These are phyloP conservation scores for Drosophila neotestacea DNA, from an alignment of 2,888 invertebrate species.

Conservation along the genomic window DNA sequence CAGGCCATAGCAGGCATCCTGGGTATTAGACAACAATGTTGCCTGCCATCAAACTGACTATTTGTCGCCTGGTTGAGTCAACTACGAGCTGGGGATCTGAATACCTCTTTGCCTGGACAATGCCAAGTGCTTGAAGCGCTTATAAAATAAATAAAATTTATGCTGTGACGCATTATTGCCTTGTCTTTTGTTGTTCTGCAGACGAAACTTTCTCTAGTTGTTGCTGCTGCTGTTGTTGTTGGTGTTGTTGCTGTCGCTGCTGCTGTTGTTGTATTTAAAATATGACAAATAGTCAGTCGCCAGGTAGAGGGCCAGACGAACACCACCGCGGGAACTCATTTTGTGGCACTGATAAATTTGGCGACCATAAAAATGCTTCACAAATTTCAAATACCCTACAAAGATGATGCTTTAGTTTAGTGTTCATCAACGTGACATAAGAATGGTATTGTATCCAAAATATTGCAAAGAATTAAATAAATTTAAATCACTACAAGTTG, in stretches of 20 bases:
- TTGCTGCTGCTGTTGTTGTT: constrained; percentile 21
- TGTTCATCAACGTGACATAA: constrained; percentile 9
- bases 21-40: constrained; percentile 74
- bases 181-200: constrained; percentile 67
- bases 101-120: constrained; percentile 69
- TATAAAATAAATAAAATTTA: constrained; percentile 81
- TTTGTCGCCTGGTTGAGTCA: constrained; percentile 52
- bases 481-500: not conserved
- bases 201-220: constrained; percentile 34
- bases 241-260: constrained; percentile 13
- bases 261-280: constrained; percentile 68
- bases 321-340: constrained; percentile 59
- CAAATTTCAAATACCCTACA: constrained; percentile 59
- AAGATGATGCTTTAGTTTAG: not conserved
- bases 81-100: constrained; percentile 33
- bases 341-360: constrained; percentile 82
- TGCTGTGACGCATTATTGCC: constrained; percentile 80
- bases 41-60: constrained; percentile 52
- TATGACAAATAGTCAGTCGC: constrained; percentile 78
- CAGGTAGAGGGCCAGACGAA: constrained; percentile 52
- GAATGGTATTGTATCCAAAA: not conserved
- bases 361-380: constrained; percentile 65
- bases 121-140: constrained; percentile 72
- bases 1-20: constrained; percentile 12
- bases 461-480: not conserved